A percentile compares a stretch with the other conserved stretches of the same genome.
These are phyloP conservation scores for Papilio polyxenes DNA, from an alignment of 1,140 invertebrate genomes.

Conservation along the genomic window DNA sequence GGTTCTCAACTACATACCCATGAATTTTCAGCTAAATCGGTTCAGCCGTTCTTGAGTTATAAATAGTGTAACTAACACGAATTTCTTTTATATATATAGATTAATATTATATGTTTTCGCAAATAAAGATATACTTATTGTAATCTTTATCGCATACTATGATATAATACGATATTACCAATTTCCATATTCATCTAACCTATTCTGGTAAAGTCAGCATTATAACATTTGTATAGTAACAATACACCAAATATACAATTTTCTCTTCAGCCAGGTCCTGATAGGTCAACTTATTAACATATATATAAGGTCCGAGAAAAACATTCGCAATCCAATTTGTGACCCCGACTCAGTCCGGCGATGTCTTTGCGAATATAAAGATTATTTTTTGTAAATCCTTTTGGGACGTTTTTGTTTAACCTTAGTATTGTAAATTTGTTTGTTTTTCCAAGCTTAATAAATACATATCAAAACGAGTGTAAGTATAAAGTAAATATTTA, in stretches of 20 bases:
- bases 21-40: no score
- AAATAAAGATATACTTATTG: neutral
- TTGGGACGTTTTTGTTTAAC: slow-evolving; percentile 5
- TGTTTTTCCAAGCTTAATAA: neutral
- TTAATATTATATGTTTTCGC: neutral
- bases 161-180: neutral
- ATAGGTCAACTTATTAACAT: slow-evolving; percentile 34
- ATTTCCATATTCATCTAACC: slow-evolving; percentile 1
- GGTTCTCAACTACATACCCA: no score
- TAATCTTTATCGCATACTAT: neutral
- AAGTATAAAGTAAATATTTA: no score
- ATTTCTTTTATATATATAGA: no score
- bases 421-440: neutral
- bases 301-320: slow-evolving; percentile 35
- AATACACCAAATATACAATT: slow-evolving; percentile 29
- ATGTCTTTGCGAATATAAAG: slow-evolving; percentile 15
- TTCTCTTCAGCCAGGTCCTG: slow-evolving; percentile 26
- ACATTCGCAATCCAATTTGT: slow-evolving; percentile 34
- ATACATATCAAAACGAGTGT: neutral
- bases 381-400: slow-evolving; percentile 29
- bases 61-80: no score
- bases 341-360: slow-evolving; percentile 19
- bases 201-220: neutral
- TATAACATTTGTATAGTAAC: slow-evolving; percentile 47
- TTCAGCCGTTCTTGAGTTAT: no score